A percentile compares a stretch with the other conserved stretches of the same genome.
These are phyloP conservation scores for Montipora sp. DNA, from an alignment of 64 coral and sea anemone species.

Conservation along the genomic window DNA sequence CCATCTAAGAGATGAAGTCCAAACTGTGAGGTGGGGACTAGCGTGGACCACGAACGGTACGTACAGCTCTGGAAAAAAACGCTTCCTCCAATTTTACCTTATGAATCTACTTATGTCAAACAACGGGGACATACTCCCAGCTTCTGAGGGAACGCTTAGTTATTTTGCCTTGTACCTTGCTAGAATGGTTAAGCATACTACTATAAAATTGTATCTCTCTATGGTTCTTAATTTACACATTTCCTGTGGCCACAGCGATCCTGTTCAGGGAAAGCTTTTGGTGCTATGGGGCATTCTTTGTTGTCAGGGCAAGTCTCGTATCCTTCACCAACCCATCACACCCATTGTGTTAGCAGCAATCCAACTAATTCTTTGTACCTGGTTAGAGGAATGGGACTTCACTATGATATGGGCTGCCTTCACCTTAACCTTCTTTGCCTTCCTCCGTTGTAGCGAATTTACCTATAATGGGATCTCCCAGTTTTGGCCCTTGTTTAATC, in stretches of 20 bases:
- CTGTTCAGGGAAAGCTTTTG: too few species aligned
- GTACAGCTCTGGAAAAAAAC: not conserved
- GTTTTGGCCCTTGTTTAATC: too few species aligned
- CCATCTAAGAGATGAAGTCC: constrained; percentile 6
- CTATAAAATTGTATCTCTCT: not conserved
- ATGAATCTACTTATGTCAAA: not conserved
- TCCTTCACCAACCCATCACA: not conserved
- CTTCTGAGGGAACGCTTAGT: not conserved
- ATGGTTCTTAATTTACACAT: not conserved
- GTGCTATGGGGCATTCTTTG: not conserved
- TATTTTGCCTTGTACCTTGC: not conserved
- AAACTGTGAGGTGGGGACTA: not conserved
- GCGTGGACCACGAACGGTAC: constrained; percentile 5
- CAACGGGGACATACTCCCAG: not conserved
- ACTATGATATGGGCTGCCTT: too few species aligned
- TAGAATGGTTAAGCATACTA: not conserved
- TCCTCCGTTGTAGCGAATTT: too few species aligned
- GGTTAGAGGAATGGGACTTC: not conserved
- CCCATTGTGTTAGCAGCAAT: not conserved
- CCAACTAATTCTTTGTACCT: not conserved
- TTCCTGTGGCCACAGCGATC: not conserved
- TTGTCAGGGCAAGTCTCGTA: not conserved
- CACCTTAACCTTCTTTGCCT: too few species aligned
- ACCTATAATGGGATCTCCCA: too few species aligned
- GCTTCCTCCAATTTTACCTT: constrained; percentile 1